Evolutionary conservation across 2,797 vertebrate genomes (phyloP).

Genomic region (Crocodylus rhombifer): DNA sequence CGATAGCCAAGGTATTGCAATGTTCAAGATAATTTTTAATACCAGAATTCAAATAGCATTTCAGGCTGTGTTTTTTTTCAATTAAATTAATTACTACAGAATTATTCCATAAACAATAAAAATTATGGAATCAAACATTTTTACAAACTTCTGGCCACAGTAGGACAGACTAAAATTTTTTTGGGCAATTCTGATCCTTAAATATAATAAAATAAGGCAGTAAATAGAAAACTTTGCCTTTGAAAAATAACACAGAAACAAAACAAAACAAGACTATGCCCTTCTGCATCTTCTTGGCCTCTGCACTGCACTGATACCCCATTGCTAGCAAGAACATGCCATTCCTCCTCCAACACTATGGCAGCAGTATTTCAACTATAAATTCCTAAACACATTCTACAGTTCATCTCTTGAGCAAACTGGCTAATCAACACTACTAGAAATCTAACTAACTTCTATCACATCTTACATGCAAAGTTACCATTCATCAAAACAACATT

Average conservation of each 20-base stretch:
- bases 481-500: not conserved
- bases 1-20: not conserved
- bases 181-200: not conserved
- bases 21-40: not conserved
- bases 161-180: not conserved
- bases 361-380: not conserved
- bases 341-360: not conserved
- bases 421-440: not conserved
- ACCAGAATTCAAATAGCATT: not conserved
- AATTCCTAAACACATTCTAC: not conserved
- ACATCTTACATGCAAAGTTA: not conserved
- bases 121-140: not conserved
- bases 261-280: not conserved
- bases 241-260: not conserved
- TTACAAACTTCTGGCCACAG: not conserved
- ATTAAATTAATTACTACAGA: not conserved
- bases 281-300: not conserved
- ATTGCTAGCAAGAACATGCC: not conserved
- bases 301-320: not conserved
- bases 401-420: not conserved
- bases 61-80: too few species aligned
- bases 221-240: not conserved
- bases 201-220: not conserved
- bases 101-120: not conserved
- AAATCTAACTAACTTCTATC: not conserved